Conservation (phyloP, 30 jellyfish, hydroid and myxozoan species). For the Rhopilema esculentum region DNA sequence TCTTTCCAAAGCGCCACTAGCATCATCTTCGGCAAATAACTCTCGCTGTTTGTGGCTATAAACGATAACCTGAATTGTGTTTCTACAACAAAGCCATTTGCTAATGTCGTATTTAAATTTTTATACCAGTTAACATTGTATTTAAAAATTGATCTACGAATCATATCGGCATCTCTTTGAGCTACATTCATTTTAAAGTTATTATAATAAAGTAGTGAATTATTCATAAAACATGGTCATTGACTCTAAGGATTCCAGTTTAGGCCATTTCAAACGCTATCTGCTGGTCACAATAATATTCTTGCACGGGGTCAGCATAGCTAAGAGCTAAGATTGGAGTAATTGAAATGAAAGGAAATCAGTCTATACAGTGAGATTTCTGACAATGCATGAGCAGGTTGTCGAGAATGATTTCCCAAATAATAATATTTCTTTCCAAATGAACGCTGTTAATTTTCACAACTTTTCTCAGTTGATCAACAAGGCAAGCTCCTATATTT, state of each 20-base stretch:
- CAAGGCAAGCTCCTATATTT: background rate
- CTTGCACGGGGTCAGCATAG: no score
- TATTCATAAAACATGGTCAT: background rate
- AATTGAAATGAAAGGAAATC: no score
- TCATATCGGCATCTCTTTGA: background rate
- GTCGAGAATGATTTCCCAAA: no score
- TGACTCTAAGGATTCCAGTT: background rate
- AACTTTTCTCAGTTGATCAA: background rate
- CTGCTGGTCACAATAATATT: background rate
- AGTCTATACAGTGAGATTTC: no score
- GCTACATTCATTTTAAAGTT: background rate
- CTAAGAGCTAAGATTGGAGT: no score
- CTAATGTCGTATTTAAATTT: background rate
- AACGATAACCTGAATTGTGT: no score
- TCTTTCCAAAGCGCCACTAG: no score
- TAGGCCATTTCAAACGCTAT: background rate
- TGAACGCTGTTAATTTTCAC: background rate
- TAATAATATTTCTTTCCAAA: background rate
- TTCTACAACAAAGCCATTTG: no score
- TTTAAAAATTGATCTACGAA: background rate
- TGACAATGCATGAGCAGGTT: no score
- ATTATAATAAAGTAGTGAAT: background rate
- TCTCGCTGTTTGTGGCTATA: no score
- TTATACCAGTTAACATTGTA: background rate
- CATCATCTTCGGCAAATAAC: no score